phyloP scores from a whole-genome alignment of 2,797 vertebrate species.

The Kryptopterus vitreolus region DNA sequence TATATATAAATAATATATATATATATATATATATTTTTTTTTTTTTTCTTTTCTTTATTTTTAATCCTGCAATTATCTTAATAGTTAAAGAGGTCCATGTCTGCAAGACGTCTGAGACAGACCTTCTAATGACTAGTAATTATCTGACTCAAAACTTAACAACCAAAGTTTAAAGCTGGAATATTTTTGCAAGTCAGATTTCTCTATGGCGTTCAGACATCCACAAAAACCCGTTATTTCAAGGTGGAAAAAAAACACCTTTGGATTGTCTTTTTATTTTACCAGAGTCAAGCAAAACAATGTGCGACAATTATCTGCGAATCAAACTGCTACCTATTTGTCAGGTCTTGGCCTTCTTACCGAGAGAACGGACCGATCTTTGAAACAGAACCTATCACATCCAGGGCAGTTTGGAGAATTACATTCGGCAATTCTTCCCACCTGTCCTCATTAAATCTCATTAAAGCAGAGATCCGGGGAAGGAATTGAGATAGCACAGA shows the following conservation, averaged over 20 bases:
- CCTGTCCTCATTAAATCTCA: slow-evolving; percentile 32
- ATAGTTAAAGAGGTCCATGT: background rate
- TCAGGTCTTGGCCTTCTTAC: background rate
- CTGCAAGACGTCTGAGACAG: background rate
- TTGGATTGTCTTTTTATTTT: background rate
- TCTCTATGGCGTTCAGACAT: background rate
- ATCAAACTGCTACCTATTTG: slow-evolving; percentile 20
- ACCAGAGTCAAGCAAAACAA: background rate
- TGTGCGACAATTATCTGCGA: background rate
- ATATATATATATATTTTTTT: no score
- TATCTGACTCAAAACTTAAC: background rate
- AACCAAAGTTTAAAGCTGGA: background rate
- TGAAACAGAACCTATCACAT: slow-evolving; percentile 15
- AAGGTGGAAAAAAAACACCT: background rate
- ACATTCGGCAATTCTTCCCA: background rate
- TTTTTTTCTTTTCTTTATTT: no score
- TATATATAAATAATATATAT: no score
- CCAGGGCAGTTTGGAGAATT: slow-evolving; percentile 25
- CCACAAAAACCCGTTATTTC: background rate
- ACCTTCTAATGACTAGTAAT: slow-evolving; percentile 10
- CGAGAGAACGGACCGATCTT: background rate
- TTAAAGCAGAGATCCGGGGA: slow-evolving; percentile 27
- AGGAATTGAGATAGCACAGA: slow-evolving; percentile 24
- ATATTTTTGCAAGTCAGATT: background rate
- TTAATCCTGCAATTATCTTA: background rate